phyloP scores from a whole-genome alignment of 2,113 vertebrate species.

The Uria lomvia region DNA sequence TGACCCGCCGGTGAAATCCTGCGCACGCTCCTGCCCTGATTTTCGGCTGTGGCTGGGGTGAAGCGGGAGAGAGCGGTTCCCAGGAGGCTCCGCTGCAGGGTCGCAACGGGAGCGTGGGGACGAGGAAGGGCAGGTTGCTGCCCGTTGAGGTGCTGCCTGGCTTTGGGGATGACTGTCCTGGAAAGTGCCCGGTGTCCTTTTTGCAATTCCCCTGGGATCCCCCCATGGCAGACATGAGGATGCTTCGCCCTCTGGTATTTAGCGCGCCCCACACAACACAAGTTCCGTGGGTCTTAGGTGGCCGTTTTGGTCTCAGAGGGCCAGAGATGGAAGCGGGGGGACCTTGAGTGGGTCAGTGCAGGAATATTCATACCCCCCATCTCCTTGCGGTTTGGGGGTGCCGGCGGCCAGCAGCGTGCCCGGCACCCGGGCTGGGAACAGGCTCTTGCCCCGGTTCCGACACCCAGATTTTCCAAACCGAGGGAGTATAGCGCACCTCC shows the following conservation, averaged over 20 bases:
- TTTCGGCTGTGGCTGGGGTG: neutral
- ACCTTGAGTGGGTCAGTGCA: neutral
- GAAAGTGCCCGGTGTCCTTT: neutral
- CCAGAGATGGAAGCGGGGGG: neutral
- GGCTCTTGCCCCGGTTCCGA: fast-evolving
- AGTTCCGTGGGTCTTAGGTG: neutral
- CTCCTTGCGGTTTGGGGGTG: neutral
- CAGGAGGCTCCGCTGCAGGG: neutral
- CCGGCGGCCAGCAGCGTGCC: neutral
- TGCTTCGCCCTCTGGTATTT: neutral
- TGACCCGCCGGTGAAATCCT: neutral
- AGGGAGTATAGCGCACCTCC: neutral
- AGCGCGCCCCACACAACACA: fast-evolving
- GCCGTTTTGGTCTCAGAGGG: neutral
- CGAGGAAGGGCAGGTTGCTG: neutral
- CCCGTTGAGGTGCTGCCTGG: neutral
- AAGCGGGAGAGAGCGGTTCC: neutral
- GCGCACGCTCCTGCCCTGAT: fast-evolving
- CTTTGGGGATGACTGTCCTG: neutral
- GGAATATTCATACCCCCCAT: neutral
- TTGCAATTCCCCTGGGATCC: neutral
- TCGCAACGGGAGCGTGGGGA: neutral
- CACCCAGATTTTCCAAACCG: neutral
- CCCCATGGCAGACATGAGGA: fast-evolving
- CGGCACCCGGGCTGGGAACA: neutral